Base-by-base conservation (phyloP, 1,140 invertebrate genomes). In the Camponotus pennsylvanicus region DNA sequence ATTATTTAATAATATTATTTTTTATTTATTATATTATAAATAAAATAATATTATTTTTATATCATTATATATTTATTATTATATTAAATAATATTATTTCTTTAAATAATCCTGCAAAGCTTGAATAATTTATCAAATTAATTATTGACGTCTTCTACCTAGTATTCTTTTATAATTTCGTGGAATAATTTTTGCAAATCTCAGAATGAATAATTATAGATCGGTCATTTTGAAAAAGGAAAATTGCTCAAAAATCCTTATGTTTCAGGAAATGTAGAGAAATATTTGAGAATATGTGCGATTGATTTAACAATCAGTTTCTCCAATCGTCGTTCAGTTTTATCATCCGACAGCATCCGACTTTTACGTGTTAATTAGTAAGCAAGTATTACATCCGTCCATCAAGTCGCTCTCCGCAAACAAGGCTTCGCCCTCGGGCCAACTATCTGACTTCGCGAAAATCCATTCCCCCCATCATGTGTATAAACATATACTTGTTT, bases 311-410 rank as follows among this genome's bases (percentile, higher is more conserved):
- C 34, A 52, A 80, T 40, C 15, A 13, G 75, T 63, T 63, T 27
- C 21, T 15, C 6, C n/a, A 27, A 18, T 34, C 27, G 55, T 75
- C 34, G n/a, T 5, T 5, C 69, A 15, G 27, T 63, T 83, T 83
- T 83, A 75, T 73, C 45, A 18, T 55, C 21, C 21, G n/a, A 82
- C 37, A 63, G 11, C 40, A 57, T 37, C 32, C 69, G 55, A 83
- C 79, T 83, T 75, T 83, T 83, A 83, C 55, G 40, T 83, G 69
- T 49, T 70, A 83, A 83, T 83, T 83, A 83, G 40, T 82, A 45
- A 61, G 55, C 18, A 18, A 27, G 27, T 27, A 27, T 27, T 49
- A 18, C 49, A 32, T 37, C 45, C 40, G 69, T 55, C 11, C 67
- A 73, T 83, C 40, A 27, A 27, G 32, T 34, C 69, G 32, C 11